Conservation (phyloP, 2,888 invertebrate species). For the Ormyrus labotus region DNA sequence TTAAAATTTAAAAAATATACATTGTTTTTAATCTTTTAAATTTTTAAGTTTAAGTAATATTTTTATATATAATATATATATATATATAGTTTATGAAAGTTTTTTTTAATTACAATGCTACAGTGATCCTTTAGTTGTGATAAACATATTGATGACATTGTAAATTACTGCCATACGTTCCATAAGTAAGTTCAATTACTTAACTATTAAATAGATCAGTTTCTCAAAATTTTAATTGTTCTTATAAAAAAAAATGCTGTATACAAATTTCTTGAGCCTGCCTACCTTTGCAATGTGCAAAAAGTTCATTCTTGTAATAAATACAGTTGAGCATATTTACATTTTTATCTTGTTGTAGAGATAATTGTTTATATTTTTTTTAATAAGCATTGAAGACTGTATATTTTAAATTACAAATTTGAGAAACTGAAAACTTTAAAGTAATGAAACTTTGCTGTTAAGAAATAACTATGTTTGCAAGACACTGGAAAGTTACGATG, state of each 20-base stretch:
- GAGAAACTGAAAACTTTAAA: conserved; percentile 9
- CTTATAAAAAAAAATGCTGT: no score
- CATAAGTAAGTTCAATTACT: neutral
- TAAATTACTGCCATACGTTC: neutral
- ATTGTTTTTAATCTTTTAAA: no score
- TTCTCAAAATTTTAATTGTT: conserved; percentile 2
- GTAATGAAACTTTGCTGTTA: neutral
- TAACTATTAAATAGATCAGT: neutral
- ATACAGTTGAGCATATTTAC: neutral
- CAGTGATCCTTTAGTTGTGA: no score
- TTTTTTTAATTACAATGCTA: no score
- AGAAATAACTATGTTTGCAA: neutral
- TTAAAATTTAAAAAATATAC: no score
- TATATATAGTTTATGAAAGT: no score
- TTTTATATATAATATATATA: no score
- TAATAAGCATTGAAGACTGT: neutral
- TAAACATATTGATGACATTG: neutral
- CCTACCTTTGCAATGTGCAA: no score
- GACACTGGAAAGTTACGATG: neutral
- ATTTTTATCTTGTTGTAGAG: neutral
- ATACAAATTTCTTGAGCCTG: no score
- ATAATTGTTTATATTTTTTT: conserved; percentile 8
- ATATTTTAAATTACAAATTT: neutral
- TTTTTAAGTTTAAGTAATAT: no score
- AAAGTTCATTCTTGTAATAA: no score